phyloP scores from a whole-genome alignment of 2,797 vertebrate species.

The Mus caroli region DNA sequence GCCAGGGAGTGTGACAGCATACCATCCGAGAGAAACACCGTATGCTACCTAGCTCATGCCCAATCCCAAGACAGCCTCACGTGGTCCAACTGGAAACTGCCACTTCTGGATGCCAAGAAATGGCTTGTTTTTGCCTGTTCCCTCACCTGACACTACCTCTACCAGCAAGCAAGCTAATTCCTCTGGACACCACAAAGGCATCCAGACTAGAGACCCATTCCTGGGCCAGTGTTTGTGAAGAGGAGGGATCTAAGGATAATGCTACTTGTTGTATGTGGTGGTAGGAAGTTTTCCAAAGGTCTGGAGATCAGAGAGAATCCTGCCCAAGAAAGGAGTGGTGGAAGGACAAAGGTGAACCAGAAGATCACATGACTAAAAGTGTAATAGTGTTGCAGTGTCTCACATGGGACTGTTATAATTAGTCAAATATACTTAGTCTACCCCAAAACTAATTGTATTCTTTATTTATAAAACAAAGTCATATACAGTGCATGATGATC shows the following conservation, averaged over 20 bases:
- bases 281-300: neutral
- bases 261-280: neutral
- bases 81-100: neutral
- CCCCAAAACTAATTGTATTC: neutral
- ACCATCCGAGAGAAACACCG: neutral
- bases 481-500: neutral
- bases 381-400: neutral
- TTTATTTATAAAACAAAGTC: neutral
- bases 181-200: neutral
- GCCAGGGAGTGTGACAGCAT: neutral
- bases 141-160: neutral
- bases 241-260: neutral
- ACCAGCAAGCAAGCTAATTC: neutral
- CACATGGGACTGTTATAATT: neutral
- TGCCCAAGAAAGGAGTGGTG: neutral
- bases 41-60: neutral
- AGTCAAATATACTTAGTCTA: neutral
- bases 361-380: neutral
- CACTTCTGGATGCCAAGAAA: neutral
- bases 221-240: neutral
- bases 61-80: neutral
- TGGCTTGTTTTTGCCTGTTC: neutral
- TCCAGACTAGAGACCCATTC: neutral
- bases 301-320: neutral
- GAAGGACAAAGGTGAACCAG: neutral